Evolutionary conservation across 2,113 vertebrate species (phyloP).

Genomic region (Pygoscelis adeliae): DNA sequence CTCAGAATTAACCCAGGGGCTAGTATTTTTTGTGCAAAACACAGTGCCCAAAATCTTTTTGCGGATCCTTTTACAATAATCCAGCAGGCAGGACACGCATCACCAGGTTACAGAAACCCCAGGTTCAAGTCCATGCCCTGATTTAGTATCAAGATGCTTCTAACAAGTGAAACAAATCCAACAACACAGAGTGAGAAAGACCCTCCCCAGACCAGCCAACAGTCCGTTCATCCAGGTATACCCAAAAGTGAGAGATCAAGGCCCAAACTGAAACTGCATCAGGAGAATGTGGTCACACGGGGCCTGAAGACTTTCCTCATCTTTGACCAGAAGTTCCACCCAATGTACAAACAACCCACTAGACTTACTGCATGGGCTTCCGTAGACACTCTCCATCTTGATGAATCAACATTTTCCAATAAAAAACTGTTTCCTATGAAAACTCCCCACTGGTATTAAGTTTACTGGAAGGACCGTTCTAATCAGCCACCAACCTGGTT

Average conservation of each 20-base stretch:
- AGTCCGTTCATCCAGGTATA: background rate
- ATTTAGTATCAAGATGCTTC: background rate
- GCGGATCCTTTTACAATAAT: background rate
- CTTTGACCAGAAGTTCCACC: background rate
- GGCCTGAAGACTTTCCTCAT: background rate
- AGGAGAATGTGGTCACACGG: fast-evolving
- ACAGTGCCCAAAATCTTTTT: background rate
- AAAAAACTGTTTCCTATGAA: background rate
- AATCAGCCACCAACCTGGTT: background rate
- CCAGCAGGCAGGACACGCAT: background rate
- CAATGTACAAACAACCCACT: fast-evolving
- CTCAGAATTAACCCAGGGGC: background rate
- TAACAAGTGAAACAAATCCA: background rate
- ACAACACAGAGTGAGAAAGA: background rate
- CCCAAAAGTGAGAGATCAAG: background rate
- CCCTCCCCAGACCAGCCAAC: background rate
- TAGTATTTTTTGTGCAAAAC: background rate
- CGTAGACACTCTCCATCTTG: background rate
- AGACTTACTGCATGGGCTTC: background rate
- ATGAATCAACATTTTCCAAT: background rate
- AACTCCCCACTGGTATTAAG: background rate
- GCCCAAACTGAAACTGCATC: background rate
- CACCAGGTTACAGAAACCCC: background rate
- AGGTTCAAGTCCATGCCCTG: background rate
- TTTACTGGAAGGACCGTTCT: background rate